Percentiles rank a stretch among this genome's conserved stretches.
These are phyloP conservation scores for Tragelaphus buxtoni DNA, from an alignment of 2,113 vertebrate genomes.

Conservation along the genomic window DNA sequence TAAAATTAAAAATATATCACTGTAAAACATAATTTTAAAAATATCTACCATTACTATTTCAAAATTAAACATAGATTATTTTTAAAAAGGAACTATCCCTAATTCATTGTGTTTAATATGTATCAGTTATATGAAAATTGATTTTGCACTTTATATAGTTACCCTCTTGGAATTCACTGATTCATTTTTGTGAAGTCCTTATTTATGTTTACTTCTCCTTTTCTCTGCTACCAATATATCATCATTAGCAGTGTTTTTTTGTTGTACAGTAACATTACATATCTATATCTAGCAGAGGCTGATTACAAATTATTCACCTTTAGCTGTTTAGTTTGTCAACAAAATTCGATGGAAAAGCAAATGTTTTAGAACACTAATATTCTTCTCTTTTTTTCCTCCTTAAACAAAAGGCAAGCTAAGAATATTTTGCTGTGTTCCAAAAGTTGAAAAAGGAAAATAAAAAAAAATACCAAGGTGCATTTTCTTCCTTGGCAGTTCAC, in stretches of 20 bases:
- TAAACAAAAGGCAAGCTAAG: conserved; percentile 24
- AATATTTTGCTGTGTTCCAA: conserved; percentile 30
- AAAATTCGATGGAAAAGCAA: conserved; percentile 26
- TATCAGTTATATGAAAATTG: conserved; percentile 5
- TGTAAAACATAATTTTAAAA: not conserved
- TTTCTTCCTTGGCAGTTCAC: conserved; percentile 37
- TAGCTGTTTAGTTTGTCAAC: conserved; percentile 44
- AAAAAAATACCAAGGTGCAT: not conserved
- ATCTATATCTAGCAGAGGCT: not conserved
- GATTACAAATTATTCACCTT: conserved; percentile 24
- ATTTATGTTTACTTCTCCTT: conserved; percentile 32
- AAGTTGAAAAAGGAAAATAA: conserved; percentile 6
- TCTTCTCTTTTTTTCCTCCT: not conserved
- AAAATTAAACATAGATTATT: not conserved
- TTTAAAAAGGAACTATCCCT: not conserved
- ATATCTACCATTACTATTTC: not conserved
- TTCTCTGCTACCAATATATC: conserved; percentile 18
- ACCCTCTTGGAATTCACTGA: not conserved
- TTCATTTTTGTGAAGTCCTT: conserved; percentile 20
- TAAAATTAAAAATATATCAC: not conserved
- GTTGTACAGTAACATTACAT: not conserved
- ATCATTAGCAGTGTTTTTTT: conserved; percentile 37
- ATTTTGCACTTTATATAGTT: conserved; percentile 43
- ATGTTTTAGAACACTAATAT: conserved; percentile 15
- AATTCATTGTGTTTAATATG: not conserved